Base-by-base conservation (phyloP, 2,113 vertebrate species). In the Corythornis madagascariensis region DNA sequence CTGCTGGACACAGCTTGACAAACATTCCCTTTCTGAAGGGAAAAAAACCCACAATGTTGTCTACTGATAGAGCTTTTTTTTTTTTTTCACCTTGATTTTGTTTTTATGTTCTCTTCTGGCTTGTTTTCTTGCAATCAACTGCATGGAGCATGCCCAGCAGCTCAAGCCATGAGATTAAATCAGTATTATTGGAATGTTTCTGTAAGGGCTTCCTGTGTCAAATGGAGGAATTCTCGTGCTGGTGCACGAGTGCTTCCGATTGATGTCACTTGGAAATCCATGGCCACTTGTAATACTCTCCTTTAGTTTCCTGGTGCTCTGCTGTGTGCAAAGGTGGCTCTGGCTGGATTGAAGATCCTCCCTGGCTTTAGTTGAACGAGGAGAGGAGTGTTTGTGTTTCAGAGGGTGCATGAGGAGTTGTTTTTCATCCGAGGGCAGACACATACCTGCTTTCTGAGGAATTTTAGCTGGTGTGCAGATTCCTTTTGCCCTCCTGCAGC, bases 191-290 rank as follows among this genome's bases (percentile, higher is more conserved):
- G 33, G 22, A 75, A 11, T n/a, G 70, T 76, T 84, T 93, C 71
- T 89, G 35, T 10, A 52, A 93, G 84, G 91, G 47, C 59, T 94
- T 94, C 77, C 81, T 35, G 75, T 89, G 89, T 80, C 70, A 79
- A 65, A 42, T 47, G 47, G 74, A 73, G 71, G 69, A 16, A 64
- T 63, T 80, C 70, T 56, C 3, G 45, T 90, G 86, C 77, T 14
- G 50, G 77, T 24, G 59, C 81, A 35, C 42, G 3, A 87, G 59
- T 59, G 66, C 73, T 92, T 84, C 90, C 24, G 2, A 78, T 24
- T 55, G 77, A 29, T 45, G 77, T 21, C 12, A 1, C 70, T 59
- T 40, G 21, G 33, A 63, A 72, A 35, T 45, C 43, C 43, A 15
- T 45, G 43, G 43, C 43, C 43, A 45, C 43, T 45, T 45, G 43